Base-by-base conservation (phyloP, 2,888 invertebrate genomes). In the Epistrophella euchroma region DNA sequence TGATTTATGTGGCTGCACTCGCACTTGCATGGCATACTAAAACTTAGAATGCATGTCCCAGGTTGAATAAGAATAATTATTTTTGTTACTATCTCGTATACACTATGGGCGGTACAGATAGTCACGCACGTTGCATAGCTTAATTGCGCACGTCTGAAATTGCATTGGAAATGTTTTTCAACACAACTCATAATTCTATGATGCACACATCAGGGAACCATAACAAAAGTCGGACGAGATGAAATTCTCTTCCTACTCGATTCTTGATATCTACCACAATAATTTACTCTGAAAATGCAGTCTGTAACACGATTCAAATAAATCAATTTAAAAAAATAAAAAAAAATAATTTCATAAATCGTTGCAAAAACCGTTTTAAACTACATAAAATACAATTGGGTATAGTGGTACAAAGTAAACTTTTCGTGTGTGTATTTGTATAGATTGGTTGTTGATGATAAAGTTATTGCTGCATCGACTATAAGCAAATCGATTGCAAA, bases 1-100 rank as follows among this genome's bases (percentile, higher is more conserved):
- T 66, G 66, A 66, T 66, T 66, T 66, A 66, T 66, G 66, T 28
- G 66, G 28, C n/a, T 66, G 47, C 15, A n/a, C 10, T 43, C n/a
- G 25, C 25, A 17, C 10, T 58, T 17, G 25, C 37, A 58, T n/a
- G 22, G 60, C 3, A 45, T n/a, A 62, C 10, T 17, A 35, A 56
- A 56, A 4, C 32, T n/a, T n/a, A n/a, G n/a, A 32, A 32, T 32
- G 9, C 35, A 17, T 56, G 47, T 47, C 32, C 47, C n/a, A 66
- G 47, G 47, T 66, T 66, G 40, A 32, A 66, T 28, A 66, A 35
- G 32, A 47, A 66, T 32, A 43, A 47, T 47, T 66, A 47, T 64
- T 64, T 45, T 64, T 32, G 37, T 28, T 64, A 45, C n/a, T 64
- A 47, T 47, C 45, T 64, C n/a, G 2, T 32, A 7, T 17, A 19